Conservation (phyloP, 2,797 vertebrate species). For the Pangasius macronema region DNA sequence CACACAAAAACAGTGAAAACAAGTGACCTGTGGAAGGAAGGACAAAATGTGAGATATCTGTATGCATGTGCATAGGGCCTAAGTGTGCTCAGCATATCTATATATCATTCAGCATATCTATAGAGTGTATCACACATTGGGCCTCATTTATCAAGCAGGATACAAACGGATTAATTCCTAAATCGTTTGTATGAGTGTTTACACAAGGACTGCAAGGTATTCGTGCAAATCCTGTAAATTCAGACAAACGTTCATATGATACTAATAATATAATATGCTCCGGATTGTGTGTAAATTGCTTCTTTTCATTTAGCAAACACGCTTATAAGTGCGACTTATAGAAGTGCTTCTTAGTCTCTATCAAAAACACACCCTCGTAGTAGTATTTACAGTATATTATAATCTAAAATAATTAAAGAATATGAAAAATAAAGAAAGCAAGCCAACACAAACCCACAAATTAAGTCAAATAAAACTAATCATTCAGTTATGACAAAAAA, state of each 20-base stretch:
- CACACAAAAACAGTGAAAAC: background rate
- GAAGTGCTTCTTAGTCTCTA: too few relatives aligned
- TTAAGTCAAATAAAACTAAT: background rate
- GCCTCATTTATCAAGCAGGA: background rate
- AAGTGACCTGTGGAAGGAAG: background rate
- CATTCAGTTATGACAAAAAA: background rate
- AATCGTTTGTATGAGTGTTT: background rate
- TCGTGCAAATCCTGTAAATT: background rate
- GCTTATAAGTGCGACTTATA: too few relatives aligned
- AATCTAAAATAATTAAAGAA: background rate
- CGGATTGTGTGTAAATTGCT: background rate
- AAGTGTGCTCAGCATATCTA: background rate
- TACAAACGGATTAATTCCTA: background rate
- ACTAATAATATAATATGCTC: background rate
- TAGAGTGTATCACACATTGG: background rate
- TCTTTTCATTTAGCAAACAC: background rate
- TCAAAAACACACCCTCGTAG: too few relatives aligned
- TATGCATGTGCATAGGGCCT: too few relatives aligned
- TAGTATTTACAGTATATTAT: too few relatives aligned
- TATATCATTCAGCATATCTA: background rate
- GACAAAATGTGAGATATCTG: background rate
- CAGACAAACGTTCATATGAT: background rate
- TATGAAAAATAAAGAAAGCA: background rate
- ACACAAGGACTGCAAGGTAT: background rate
- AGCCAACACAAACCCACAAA: background rate